Evolutionary conservation across 2,113 vertebrate species (phyloP).

Genomic region (Etheostoma cragini): DNA sequence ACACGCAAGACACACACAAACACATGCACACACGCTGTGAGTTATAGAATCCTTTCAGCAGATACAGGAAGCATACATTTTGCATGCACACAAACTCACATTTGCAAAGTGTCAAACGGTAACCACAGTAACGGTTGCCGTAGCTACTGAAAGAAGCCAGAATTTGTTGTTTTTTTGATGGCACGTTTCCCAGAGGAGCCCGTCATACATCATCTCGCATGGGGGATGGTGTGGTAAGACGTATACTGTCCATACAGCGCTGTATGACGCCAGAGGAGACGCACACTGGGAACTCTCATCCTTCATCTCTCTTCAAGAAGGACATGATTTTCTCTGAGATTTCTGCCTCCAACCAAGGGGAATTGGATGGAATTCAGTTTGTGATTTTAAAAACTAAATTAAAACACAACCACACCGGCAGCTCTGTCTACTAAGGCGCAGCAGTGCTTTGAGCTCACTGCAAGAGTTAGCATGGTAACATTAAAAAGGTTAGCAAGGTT

Average conservation of each 20-base stretch:
- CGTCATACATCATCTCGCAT: constrained; percentile 14
- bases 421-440: too few relatives aligned
- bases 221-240: constrained; percentile 11
- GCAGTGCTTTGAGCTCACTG: too few relatives aligned
- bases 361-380: too few relatives aligned
- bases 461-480: too few relatives aligned
- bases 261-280: neutral
- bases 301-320: neutral
- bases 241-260: constrained; percentile 20
- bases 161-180: constrained; percentile 37
- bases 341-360: neutral
- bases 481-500: too few relatives aligned
- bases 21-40: neutral
- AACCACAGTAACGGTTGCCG: constrained; percentile 70
- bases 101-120: constrained; percentile 41
- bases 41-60: neutral
- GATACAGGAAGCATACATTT: neutral
- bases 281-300: neutral
- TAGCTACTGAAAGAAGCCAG: constrained; percentile 60
- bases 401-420: neutral
- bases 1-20: neutral
- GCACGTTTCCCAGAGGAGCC: constrained; percentile 48
- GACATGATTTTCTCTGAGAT: neutral
- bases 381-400: neutral
- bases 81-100: constrained; percentile 23